Evolutionary conservation across 2,888 invertebrate species (phyloP).

Genomic region (Mythimna impura): DNA sequence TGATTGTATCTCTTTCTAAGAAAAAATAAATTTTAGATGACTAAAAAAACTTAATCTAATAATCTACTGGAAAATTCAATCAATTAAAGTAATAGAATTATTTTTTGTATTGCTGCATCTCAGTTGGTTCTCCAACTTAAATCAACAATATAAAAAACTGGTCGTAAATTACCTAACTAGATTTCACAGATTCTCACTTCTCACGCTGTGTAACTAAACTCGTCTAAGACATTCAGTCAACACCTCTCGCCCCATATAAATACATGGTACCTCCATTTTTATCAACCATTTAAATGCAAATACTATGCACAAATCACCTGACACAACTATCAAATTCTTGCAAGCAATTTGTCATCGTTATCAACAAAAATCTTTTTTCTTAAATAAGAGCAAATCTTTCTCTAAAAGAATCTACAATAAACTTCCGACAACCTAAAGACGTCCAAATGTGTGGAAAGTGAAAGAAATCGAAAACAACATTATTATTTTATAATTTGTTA

Average conservation of each 20-base stretch:
- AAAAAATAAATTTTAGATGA: not conserved
- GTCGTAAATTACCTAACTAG: slow-evolving; percentile 9
- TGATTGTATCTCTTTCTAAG: not conserved
- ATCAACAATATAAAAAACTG: not conserved
- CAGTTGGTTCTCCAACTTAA: not conserved
- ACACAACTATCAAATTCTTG: slow-evolving; percentile 20
- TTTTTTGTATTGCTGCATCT: not conserved
- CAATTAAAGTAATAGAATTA: not conserved
- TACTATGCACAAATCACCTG: slow-evolving; percentile 33
- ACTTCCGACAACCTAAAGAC: slow-evolving; percentile 52
- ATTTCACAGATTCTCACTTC: slow-evolving; percentile 35
- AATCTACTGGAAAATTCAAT: not conserved
- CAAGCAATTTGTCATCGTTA: slow-evolving; percentile 39
- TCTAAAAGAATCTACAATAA: slow-evolving; percentile 43
- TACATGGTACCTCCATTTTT: slow-evolving; percentile 29
- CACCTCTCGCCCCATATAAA: slow-evolving; percentile 51
- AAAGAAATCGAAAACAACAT: slow-evolving; percentile 75
- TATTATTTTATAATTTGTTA: slow-evolving; percentile 75
- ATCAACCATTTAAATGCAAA: slow-evolving; percentile 45
- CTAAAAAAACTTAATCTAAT: not conserved
- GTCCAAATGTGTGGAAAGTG: slow-evolving; percentile 71
- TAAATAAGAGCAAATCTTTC: slow-evolving; percentile 47
- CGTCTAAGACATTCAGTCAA: slow-evolving; percentile 4
- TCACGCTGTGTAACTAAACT: slow-evolving; percentile 25
- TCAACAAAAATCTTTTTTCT: slow-evolving; percentile 15